Conservation (phyloP, 2,888 invertebrate species). For the Drosophila cognata region DNA sequence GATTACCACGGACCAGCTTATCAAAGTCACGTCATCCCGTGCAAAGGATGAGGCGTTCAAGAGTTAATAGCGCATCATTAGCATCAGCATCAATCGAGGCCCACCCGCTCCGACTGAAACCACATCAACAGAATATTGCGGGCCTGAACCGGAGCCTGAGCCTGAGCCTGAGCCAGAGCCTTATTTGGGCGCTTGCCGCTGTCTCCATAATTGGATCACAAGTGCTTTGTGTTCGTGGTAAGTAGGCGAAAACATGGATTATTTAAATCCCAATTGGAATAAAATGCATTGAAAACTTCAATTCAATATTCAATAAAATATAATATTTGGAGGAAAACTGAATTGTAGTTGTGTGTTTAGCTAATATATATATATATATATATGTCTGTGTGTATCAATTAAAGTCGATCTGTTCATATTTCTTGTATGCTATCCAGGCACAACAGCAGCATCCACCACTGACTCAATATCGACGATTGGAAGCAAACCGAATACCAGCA, state of each 20-base stretch:
- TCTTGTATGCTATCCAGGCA: constrained; percentile 22
- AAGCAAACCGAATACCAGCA: constrained; percentile 30
- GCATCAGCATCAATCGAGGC: constrained; percentile 63
- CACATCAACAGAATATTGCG: constrained; percentile 20
- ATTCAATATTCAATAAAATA: not conserved
- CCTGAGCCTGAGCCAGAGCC: constrained; percentile 23
- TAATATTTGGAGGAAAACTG: not conserved
- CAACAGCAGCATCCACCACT: constrained; percentile 31
- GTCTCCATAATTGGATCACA: constrained; percentile 54
- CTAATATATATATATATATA: too few relatives aligned
- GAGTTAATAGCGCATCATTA: constrained; percentile 57
- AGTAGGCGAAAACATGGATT: constrained; percentile 32
- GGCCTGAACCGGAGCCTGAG: constrained; percentile 13
- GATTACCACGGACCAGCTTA: constrained; percentile 59
- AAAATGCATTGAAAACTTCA: not conserved
- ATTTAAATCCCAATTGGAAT: not conserved
- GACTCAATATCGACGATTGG: constrained; percentile 21
- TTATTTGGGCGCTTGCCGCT: constrained; percentile 54
- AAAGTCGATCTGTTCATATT: not conserved
- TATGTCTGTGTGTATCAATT: not conserved
- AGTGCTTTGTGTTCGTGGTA: constrained; percentile 45
- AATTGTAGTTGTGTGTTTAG: not conserved
- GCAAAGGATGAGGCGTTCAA: constrained; percentile 81
- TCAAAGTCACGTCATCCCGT: constrained; percentile 70
- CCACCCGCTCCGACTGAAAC: constrained; percentile 31